These are phyloP conservation scores for Varanus salvator DNA, from an alignment of 2,113 vertebrate genomes.

Conservation along the genomic window DNA sequence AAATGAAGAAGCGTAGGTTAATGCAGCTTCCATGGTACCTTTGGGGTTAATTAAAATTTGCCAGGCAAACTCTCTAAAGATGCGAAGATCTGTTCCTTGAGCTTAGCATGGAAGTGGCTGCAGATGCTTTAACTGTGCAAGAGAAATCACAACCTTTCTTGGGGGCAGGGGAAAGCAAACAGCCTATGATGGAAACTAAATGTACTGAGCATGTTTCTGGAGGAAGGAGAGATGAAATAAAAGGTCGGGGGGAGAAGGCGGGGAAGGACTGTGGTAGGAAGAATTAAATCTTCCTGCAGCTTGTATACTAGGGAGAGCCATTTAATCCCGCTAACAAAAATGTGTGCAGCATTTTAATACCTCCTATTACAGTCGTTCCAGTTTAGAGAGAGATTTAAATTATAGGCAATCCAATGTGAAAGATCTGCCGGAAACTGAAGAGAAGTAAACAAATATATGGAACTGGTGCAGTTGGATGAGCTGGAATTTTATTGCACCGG, in stretches of 20 bases:
- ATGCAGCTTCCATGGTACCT: conserved; percentile 47
- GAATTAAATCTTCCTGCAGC: conserved; percentile 49
- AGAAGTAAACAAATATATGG: background rate
- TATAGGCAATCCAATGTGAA: conserved; percentile 7
- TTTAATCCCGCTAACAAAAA: conserved; percentile 33
- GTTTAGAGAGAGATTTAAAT: conserved; percentile 18
- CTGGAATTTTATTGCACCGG: background rate
- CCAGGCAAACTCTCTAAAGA: conserved; percentile 48
- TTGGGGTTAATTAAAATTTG: conserved; percentile 47
- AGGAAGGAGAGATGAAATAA: conserved; percentile 61
- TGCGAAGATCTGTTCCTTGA: conserved; percentile 43
- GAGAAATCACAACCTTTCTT: conserved; percentile 54
- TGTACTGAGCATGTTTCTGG: conserved; percentile 44
- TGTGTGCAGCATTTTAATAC: background rate
- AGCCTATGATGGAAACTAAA: conserved; percentile 57
- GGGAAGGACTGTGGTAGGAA: conserved; percentile 33
- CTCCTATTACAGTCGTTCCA: background rate
- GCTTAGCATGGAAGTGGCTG: conserved; percentile 55
- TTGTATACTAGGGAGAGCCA: conserved; percentile 48
- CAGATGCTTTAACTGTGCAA: conserved; percentile 71
- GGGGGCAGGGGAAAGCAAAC: background rate
- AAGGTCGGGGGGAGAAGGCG: background rate
- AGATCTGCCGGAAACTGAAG: background rate
- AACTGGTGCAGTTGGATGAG: background rate
- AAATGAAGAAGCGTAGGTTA: background rate